Evolutionary conservation across 1,140 invertebrate species (phyloP), one percentile per base, ranked within the genome.

Genomic region (Drosophila mauritiana): DNA sequence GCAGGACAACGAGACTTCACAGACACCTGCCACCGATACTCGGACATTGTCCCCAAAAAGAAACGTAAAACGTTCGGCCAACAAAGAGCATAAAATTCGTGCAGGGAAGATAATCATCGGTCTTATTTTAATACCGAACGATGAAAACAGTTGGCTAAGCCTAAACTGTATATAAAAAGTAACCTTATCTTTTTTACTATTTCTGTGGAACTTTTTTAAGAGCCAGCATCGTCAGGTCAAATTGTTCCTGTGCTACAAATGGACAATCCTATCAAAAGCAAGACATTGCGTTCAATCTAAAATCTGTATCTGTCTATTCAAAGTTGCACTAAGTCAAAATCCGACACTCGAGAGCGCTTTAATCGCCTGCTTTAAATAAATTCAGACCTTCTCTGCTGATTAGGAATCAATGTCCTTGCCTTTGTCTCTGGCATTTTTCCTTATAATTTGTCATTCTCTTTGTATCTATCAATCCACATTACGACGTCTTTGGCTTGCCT

Each of bases 381-480:
- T 31, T 13, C n/a, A 15, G 27, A 11, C 25, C 48, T 49, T 49
- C 25, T n/a, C 8, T 15, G 56, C 43, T 39, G 62, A 68, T 69
- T 69, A 45, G 62, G 17, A 52, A 34, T 37, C 37, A 39, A 31
- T 43, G 54, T 42, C 53, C 22, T 52, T 52, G 31, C 31, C 49
- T 45, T 49, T 67, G 64, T 65, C 63, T 48, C 25, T 15, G 13
- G 15, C 51, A 70, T 20, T 72, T 70, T 40, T 22, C 36, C 43
- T 31, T 42, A 37, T 49, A 72, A 72, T 72, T 72, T 72, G 65
- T 72, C 65, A 72, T 49, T 57, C 65, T 15, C 64, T 57, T 72
- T 69, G 67, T 37, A 55, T 56, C 64, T 49, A 72, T 72, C 68
- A 70, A 70, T 70, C 65, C 68, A 70, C 37, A 70, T 70, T 70